Percentiles rank a stretch among this genome's conserved stretches.
Conservation (phyloP, 1,140 invertebrate genomes). For the Drosophila nigrodunni region DNA sequence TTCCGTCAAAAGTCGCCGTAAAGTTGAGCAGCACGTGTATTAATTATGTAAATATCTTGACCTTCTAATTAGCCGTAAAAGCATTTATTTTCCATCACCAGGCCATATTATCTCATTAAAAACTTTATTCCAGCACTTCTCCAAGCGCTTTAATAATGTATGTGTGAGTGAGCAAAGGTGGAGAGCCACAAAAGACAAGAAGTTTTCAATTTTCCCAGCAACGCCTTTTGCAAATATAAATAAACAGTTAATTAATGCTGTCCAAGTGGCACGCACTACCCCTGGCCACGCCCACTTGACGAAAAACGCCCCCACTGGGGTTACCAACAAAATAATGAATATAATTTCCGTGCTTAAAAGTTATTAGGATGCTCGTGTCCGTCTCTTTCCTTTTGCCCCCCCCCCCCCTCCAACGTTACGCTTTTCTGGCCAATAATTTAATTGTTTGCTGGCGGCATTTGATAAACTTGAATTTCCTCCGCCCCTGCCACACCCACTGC, state of each 20-base stretch:
- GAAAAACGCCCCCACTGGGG: neutral
- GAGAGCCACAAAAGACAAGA: slow-evolving; percentile 20
- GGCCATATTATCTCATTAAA: slow-evolving; percentile 73
- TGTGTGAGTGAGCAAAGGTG: neutral
- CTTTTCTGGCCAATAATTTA: slow-evolving; percentile 63
- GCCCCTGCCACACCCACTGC: neutral
- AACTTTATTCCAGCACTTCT: slow-evolving; percentile 52
- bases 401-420: neutral
- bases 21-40: slow-evolving; percentile 52
- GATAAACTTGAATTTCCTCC: slow-evolving; percentile 46
- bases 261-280: slow-evolving; percentile 30
- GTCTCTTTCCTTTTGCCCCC: slow-evolving; percentile 14
- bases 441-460: slow-evolving; percentile 72
- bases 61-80: slow-evolving; percentile 68
- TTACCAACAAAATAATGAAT: slow-evolving; percentile 62
- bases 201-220: slow-evolving; percentile 59
- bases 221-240: slow-evolving; percentile 54
- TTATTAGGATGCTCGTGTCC: slow-evolving; percentile 39
- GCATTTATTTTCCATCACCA: slow-evolving; percentile 54
- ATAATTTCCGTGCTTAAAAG: slow-evolving; percentile 66
- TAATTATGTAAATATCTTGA: slow-evolving; percentile 72
- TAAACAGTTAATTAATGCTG: slow-evolving; percentile 74
- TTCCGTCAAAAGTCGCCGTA: neutral
- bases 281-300: slow-evolving; percentile 22
- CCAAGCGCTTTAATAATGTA: slow-evolving; percentile 3